Evolutionary conservation across 2,888 invertebrate species (phyloP).

Genomic region (Trilocha varians): DNA sequence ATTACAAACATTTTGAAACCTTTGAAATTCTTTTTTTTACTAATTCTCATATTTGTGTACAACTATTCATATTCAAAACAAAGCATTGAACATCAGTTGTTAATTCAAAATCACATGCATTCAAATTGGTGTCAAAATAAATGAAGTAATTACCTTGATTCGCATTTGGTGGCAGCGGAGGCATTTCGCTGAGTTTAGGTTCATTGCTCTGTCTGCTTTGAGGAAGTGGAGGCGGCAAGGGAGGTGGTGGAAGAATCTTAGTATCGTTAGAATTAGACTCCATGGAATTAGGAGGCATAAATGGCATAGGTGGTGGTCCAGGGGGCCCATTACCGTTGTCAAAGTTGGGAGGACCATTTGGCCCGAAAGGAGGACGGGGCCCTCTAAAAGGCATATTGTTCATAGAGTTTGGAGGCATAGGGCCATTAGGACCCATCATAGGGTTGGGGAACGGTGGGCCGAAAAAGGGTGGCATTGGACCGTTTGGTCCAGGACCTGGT

Average conservation of each 20-base stretch:
- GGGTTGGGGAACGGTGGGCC: conserved; percentile 30
- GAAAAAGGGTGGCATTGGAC: conserved; percentile 40
- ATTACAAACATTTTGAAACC: too few relatives aligned
- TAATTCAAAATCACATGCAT: not conserved
- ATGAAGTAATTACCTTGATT: conserved; percentile 48
- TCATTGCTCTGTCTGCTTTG: conserved; percentile 18
- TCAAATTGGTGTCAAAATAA: not conserved
- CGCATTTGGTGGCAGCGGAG: conserved; percentile 45
- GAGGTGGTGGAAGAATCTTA: conserved; percentile 56
- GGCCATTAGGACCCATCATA: conserved; percentile 34
- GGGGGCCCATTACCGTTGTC: conserved; percentile 33
- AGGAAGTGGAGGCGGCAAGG: conserved; percentile 38
- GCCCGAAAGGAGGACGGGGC: conserved; percentile 50
- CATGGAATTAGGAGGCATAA: conserved; percentile 10
- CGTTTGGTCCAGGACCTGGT: conserved; percentile 29
- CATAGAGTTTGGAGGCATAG: conserved; percentile 33
- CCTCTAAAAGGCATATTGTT: conserved; percentile 44
- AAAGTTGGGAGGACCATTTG: conserved; percentile 45
- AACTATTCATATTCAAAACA: too few relatives aligned
- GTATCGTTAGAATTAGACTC: conserved; percentile 75
- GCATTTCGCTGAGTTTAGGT: conserved; percentile 69
- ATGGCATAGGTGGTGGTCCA: conserved; percentile 41
- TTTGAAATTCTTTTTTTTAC: too few relatives aligned
- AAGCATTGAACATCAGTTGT: not conserved
- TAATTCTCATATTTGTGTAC: too few relatives aligned